phyloP scores from a whole-genome alignment of 2,113 vertebrate species.

The Nothobranchius furzeri region DNA sequence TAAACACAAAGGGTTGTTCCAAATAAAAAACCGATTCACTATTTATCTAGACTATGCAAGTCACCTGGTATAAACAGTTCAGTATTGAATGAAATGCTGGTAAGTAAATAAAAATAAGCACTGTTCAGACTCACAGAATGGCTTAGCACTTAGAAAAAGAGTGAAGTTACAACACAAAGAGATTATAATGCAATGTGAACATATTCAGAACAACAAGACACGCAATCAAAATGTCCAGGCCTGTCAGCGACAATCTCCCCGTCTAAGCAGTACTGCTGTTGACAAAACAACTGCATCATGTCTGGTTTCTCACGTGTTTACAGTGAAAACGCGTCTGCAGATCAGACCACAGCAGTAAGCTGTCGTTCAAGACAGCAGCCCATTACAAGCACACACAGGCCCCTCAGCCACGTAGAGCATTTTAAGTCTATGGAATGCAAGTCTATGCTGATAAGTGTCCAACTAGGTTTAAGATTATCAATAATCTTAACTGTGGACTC shows the following conservation, averaged over 20 bases:
- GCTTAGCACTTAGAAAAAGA: conserved; percentile 1
- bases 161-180: conserved; percentile 12
- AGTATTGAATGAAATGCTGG: background rate
- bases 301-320: conserved; percentile 54
- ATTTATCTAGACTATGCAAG: background rate
- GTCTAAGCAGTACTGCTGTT: conserved; percentile 48
- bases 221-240: conserved; percentile 38
- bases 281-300: conserved; percentile 59
- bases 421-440: conserved; percentile 66
- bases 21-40: background rate
- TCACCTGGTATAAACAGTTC: background rate
- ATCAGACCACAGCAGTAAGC: conserved; percentile 21
- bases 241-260: conserved; percentile 51
- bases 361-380: too few relatives aligned
- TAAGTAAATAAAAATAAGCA: background rate
- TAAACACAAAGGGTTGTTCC: background rate
- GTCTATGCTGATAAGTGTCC: conserved; percentile 52
- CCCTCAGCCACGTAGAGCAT: conserved; percentile 45
- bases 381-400: conserved; percentile 63
- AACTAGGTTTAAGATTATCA: conserved; percentile 17
- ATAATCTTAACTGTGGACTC: conserved; percentile 23
- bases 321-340: conserved; percentile 63
- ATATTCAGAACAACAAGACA: conserved; percentile 31
- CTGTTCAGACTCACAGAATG: background rate
- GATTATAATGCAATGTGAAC: conserved; percentile 25